Base-by-base conservation (phyloP, 1,140 invertebrate genomes). In the Dinothrombium tinctorium region DNA sequence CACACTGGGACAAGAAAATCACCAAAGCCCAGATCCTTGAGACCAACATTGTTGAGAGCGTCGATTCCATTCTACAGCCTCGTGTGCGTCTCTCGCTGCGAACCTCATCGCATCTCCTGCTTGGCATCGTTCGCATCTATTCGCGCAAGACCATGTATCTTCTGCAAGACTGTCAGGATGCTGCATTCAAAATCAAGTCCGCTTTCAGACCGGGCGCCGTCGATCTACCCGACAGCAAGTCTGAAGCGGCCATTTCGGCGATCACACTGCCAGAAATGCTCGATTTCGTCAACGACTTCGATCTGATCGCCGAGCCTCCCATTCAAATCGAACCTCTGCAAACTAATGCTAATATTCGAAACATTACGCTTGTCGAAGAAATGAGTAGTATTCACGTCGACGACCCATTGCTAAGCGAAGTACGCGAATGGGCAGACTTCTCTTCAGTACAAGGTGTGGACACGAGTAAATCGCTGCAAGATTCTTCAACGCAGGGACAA, bases 1-100 rank as follows among this genome's bases (percentile, higher is more conserved):
- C 94, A 44, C 94, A 99, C 63, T 99, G 94, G 94, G 94, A 99
- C 58, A 98, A 96, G 54, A 99, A 99, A 58, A 64, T 99, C 23
- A 98, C 94, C 0, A 99, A 99, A 61, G 90, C 94, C 40, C 92
- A 99, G 71, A 90, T 99, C 23, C 98, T 95, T 62, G 94, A 99
- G 63, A 99, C 92, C 0, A 95, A 98, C 56, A 98, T 99, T 54
- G 87, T 96, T 57, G 90, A 90, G 58, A 96, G 89, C 40, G 92
- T 99, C 0, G 90, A 98, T 63, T 90, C 90, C 53, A 98, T 99
- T 56, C 64, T 98, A 45, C 83, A 96, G 56, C 92, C 90, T 42
- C 47, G 80, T 75, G 84, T 95, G 19, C 98, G 98, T 69, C 79
- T 99, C 73, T 92, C 94, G 40, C 62, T 99, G 20, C 64, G 94